Evolutionary conservation across 1,140 invertebrate genomes (phyloP).

Genomic region (Centruroides vittatus): DNA sequence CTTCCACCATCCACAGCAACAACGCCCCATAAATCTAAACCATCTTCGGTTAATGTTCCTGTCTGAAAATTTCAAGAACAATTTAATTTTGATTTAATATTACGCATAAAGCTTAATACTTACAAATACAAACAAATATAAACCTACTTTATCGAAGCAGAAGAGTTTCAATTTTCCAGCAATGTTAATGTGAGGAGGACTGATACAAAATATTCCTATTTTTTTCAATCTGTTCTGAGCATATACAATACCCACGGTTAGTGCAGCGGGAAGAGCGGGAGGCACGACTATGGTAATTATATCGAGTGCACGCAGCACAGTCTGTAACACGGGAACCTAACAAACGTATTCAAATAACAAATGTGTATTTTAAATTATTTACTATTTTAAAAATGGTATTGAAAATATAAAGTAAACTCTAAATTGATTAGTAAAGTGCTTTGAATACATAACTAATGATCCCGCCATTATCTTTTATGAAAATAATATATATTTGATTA

Average conservation of each 20-base stretch:
- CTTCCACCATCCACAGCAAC: slow-evolving; percentile 39
- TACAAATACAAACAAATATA: too few relatives aligned
- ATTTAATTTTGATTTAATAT: too few relatives aligned
- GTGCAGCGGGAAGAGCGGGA: slow-evolving; percentile 81
- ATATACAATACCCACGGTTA: slow-evolving; percentile 76
- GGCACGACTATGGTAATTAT: slow-evolving; percentile 91
- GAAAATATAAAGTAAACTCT: too few relatives aligned
- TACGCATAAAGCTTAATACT: neutral
- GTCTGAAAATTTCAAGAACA: slow-evolving; percentile 36
- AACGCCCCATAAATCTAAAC: slow-evolving; percentile 79
- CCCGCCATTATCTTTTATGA: too few relatives aligned
- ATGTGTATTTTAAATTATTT: too few relatives aligned
- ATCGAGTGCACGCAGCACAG: slow-evolving; percentile 50
- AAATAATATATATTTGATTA: too few relatives aligned
- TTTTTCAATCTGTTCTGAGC: slow-evolving; percentile 66
- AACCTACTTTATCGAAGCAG: slow-evolving; percentile 70
- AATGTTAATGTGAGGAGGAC: slow-evolving; percentile 75
- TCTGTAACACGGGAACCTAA: slow-evolving; percentile 21
- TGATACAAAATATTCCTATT: slow-evolving; percentile 77
- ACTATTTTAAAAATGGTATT: too few relatives aligned
- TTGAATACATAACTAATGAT: too few relatives aligned
- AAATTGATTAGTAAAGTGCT: too few relatives aligned
- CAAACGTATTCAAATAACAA: neutral
- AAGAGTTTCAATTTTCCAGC: slow-evolving; percentile 84
- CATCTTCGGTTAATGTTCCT: slow-evolving; percentile 87